Evolutionary conservation across 37 sponge, comb jelly and placozoan genomes (phyloP).

Genomic region (Geodia barretti): DNA sequence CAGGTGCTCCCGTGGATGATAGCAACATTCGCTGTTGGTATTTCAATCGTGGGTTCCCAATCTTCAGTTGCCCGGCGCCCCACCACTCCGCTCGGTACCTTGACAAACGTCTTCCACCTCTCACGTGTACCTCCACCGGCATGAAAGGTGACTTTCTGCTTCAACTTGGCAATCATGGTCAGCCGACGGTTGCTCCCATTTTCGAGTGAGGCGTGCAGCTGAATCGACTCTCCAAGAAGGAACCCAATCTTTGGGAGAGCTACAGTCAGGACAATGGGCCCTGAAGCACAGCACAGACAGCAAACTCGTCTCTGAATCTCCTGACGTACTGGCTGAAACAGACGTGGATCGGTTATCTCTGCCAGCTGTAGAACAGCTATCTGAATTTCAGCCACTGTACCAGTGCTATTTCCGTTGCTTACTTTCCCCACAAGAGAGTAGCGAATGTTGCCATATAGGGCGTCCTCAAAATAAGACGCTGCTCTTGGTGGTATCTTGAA

Average conservation of each 20-base stretch:
- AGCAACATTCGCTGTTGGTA: constrained; percentile 10
- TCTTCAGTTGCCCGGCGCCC: neutral
- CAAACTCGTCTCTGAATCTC: constrained; percentile 50
- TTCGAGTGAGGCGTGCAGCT: constrained; percentile 30
- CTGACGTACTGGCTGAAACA: constrained; percentile 5
- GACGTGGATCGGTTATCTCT: constrained; percentile 44
- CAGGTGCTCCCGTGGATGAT: constrained; percentile 19
- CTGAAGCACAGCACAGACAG: constrained; percentile 77
- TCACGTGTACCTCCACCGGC: constrained; percentile 22
- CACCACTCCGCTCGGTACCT: neutral
- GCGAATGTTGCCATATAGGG: neutral
- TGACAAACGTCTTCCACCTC: neutral
- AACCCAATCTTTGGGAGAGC: constrained; percentile 46
- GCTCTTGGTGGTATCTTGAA: neutral
- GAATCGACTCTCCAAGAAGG: constrained; percentile 40
- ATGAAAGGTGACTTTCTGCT: too few species aligned
- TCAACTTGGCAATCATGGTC: constrained; percentile 37
- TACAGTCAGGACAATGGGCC: constrained; percentile 50
- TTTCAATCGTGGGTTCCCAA: neutral
- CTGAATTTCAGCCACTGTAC: constrained; percentile 10
- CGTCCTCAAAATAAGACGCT: neutral
- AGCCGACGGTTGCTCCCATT: constrained; percentile 45
- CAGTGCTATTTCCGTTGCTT: constrained; percentile 31
- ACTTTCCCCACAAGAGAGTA: constrained; percentile 11
- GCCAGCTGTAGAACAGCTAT: constrained; percentile 42